phyloP scores from a whole-genome alignment of 2,888 invertebrate species.

The Caenorhabditis doughertyi region DNA sequence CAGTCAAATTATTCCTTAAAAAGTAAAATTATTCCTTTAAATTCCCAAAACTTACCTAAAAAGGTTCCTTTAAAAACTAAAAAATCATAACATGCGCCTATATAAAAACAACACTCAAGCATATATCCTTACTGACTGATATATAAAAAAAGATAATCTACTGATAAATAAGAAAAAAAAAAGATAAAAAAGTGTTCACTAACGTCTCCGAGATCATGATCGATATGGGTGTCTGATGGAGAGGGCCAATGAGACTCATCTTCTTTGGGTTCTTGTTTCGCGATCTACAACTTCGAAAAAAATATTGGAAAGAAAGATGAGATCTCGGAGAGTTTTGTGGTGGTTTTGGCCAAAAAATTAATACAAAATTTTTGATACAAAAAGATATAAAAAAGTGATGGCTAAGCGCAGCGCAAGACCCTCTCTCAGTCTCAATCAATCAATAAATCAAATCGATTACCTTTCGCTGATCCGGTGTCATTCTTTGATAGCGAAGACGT shows the following conservation, averaged over 20 bases:
- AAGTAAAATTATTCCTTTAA: too few relatives aligned
- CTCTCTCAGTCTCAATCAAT: constrained; percentile 3
- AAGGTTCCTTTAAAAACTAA: too few relatives aligned
- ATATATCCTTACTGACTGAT: too few relatives aligned
- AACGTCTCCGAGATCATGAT: constrained; percentile 66
- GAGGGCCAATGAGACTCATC: constrained; percentile 60
- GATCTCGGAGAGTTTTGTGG: constrained; percentile 54
- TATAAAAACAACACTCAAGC: constrained; percentile 12
- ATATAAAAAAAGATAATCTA: background rate
- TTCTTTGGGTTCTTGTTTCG: constrained; percentile 63
- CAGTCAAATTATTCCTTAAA: too few relatives aligned
- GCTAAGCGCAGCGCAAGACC: too few relatives aligned
- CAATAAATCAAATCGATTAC: too few relatives aligned
- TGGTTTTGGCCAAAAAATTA: too few relatives aligned
- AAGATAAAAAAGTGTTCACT: constrained; percentile 51
- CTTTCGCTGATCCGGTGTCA: constrained; percentile 82
- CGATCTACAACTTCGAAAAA: constrained; percentile 58
- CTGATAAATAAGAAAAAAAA: constrained; percentile 13
- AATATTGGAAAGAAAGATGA: constrained; percentile 10
- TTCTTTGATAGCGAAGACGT: constrained; percentile 79
- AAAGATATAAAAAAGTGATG: background rate
- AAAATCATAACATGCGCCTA: too few relatives aligned
- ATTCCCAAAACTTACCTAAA: too few relatives aligned
- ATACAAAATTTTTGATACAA: too few relatives aligned
- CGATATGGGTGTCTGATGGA: constrained; percentile 50